Conservation (phyloP, 2,797 vertebrate genomes). For the Scleropages formosus region DNA sequence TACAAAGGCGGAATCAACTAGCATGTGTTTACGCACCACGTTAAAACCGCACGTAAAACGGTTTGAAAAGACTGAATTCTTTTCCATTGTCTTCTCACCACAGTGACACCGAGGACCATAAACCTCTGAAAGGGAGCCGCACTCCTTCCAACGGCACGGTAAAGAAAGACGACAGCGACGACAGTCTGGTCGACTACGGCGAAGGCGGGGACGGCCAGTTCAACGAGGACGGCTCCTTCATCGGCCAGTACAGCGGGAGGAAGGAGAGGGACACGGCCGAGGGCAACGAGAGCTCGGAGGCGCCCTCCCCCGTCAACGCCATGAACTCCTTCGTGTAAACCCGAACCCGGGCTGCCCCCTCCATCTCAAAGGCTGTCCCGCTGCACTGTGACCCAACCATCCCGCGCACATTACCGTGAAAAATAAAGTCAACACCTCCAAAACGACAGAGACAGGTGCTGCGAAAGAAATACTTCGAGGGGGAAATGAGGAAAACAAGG, state of each 20-base stretch:
- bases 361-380: constrained; percentile 42
- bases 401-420: constrained; percentile 35
- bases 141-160: constrained; percentile 96
- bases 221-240: constrained; percentile 97
- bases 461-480: constrained; percentile 26
- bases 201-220: constrained; percentile 98
- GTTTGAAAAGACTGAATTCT: background rate
- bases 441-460: constrained; percentile 24
- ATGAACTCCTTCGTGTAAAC: constrained; percentile 97
- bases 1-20: background rate
- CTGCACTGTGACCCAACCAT: constrained; percentile 48
- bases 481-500: constrained; percentile 36
- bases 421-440: constrained; percentile 35
- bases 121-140: constrained; percentile 93
- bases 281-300: constrained; percentile 97
- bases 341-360: constrained; percentile 29
- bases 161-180: constrained; percentile 94
- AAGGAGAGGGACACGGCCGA: constrained; percentile 96
- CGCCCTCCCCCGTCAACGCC: constrained; percentile 95
- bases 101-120: constrained; percentile 96
- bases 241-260: constrained; percentile 97
- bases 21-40: constrained; percentile 25
- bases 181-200: constrained; percentile 97
- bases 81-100: background rate
- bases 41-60: background rate